Conservation (phyloP, 1,140 invertebrate species). For the Orchestia grillus region DNA sequence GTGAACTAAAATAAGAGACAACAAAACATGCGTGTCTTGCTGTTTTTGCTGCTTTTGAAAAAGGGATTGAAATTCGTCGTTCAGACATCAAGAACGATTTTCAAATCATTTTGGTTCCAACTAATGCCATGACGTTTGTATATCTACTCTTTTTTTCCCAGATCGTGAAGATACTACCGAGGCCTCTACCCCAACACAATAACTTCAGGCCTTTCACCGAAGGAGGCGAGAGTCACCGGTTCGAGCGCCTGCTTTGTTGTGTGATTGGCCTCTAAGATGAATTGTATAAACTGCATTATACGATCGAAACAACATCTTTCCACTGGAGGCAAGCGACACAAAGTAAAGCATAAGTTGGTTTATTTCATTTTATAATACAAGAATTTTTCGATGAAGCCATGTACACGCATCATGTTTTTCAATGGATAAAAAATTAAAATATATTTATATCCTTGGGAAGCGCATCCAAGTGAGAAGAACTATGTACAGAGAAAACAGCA, state of each 20-base stretch:
- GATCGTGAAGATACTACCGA: too few relatives aligned
- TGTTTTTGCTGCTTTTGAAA: too few relatives aligned
- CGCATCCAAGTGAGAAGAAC: slow-evolving; percentile 31
- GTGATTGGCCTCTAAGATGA: not conserved
- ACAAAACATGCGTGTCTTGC: too few relatives aligned
- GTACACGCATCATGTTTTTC: slow-evolving; percentile 51
- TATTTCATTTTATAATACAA: slow-evolving; percentile 49
- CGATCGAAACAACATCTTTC: not conserved
- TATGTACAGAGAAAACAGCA: slow-evolving; percentile 6
- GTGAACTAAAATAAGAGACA: too few relatives aligned
- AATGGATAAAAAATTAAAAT: slow-evolving; percentile 56
- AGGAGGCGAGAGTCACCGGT: not conserved
- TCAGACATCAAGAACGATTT: too few relatives aligned
- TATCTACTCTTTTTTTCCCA: too few relatives aligned
- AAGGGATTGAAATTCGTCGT: too few relatives aligned
- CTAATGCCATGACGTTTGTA: too few relatives aligned
- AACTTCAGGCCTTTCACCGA: too few relatives aligned
- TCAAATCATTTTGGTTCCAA: too few relatives aligned
- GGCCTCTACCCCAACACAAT: too few relatives aligned
- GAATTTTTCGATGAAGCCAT: slow-evolving; percentile 43
- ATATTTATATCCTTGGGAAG: slow-evolving; percentile 54
- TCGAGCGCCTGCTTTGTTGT: not conserved
- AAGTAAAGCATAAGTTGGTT: not conserved
- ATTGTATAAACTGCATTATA: not conserved
- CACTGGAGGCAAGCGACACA: not conserved